Percentiles rank a stretch among this genome's conserved stretches.
Conservation (phyloP, 2,797 vertebrate species). For the Coilia nasus region DNA sequence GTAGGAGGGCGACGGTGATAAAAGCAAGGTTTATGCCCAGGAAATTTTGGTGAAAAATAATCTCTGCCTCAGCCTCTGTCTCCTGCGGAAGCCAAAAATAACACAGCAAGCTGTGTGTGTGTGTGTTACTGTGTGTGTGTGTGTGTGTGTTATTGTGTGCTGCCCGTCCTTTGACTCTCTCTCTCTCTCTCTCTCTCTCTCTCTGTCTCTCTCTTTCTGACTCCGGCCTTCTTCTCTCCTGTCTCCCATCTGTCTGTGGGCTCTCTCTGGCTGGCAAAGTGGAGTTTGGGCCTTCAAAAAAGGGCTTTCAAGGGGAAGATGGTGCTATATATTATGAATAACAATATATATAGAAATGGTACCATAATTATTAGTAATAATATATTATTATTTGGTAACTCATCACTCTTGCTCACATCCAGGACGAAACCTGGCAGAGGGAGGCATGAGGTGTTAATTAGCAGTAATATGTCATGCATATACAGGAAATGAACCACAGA, state of each 20-base stretch:
- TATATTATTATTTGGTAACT: background rate
- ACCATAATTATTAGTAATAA: no score
- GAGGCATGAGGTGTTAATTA: background rate
- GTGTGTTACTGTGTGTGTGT: no score
- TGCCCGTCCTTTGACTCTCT: background rate
- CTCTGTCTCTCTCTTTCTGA: background rate
- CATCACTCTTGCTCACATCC: background rate
- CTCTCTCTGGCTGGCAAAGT: background rate
- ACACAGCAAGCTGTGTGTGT: slow-evolving; percentile 30
- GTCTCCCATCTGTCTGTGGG: background rate
- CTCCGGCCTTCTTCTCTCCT: background rate
- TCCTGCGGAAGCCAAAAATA: slow-evolving; percentile 41
- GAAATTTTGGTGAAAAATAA: slow-evolving; percentile 40
- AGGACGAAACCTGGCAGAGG: background rate
- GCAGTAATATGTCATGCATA: background rate
- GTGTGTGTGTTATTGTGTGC: background rate
- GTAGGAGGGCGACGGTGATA: slow-evolving; percentile 1
- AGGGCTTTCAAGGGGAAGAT: background rate
- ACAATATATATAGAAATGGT: no score
- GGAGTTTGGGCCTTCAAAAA: background rate
- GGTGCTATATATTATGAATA: no score
- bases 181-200: background rate
- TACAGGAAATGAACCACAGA: background rate
- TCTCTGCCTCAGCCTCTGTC: slow-evolving; percentile 28
- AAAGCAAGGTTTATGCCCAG: slow-evolving; percentile 38